Percentiles rank a stretch among this genome's conserved stretches.
These are phyloP conservation scores for Noctua janthe DNA, from an alignment of 2,888 invertebrate species.

Conservation along the genomic window DNA sequence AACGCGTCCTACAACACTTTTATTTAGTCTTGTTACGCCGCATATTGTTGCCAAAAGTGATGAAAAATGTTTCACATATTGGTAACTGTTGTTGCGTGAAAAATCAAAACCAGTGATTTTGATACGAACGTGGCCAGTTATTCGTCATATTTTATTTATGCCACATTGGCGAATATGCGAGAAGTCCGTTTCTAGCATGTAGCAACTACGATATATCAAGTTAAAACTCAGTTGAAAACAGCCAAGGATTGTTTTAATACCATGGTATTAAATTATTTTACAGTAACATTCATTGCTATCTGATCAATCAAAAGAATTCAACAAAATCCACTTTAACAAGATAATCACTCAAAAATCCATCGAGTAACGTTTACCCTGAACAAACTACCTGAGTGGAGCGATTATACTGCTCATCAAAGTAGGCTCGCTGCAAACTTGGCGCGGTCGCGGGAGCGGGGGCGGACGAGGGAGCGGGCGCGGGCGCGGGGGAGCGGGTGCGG, in stretches of 20 bases:
- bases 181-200: not conserved
- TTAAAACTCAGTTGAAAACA: not conserved
- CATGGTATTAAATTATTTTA: not conserved
- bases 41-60: conserved; percentile 31
- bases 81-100: not conserved
- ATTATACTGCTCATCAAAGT: conserved; percentile 67
- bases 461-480: conserved; percentile 18
- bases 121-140: not conserved
- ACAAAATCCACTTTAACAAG: conserved; percentile 9
- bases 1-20: conserved; percentile 55
- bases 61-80: conserved; percentile 42
- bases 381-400: conserved; percentile 61
- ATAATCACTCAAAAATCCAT: conserved; percentile 48
- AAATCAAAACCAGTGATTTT: not conserved
- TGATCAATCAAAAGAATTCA: conserved; percentile 13
- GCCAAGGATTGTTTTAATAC: not conserved
- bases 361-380: conserved; percentile 43
- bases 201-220: not conserved
- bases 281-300: not conserved
- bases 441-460: conserved; percentile 47
- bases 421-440: conserved; percentile 53
- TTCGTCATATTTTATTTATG: not conserved
- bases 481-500: conserved; percentile 30
- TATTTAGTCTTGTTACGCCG: conserved; percentile 46
- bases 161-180: not conserved